These are phyloP conservation scores for Actinopyga echinites DNA, from an alignment of 53 echinoderm and acorn worm genomes.

Conservation along the genomic window DNA sequence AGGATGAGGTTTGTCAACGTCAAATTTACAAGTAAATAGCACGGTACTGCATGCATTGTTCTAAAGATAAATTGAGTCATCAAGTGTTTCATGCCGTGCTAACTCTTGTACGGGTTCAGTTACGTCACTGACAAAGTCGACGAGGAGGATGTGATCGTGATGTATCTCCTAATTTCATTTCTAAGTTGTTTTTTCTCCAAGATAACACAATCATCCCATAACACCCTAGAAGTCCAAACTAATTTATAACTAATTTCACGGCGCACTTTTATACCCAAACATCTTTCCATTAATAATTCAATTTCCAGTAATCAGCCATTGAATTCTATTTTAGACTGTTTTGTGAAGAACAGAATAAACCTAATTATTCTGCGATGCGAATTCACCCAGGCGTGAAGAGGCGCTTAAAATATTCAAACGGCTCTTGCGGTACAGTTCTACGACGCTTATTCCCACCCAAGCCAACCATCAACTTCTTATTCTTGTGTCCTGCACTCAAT, in stretches of 20 bases:
- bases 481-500: constrained; percentile 29
- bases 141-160: constrained; percentile 4
- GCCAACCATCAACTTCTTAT: constrained; percentile 28
- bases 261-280: constrained; percentile 39
- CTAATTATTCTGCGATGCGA: background rate
- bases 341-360: constrained; percentile 14
- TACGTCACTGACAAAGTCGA: constrained; percentile 26
- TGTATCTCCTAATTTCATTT: constrained; percentile 35
- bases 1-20: background rate
- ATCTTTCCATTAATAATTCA: constrained; percentile 32
- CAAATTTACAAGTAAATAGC: constrained; percentile 14
- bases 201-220: constrained; percentile 25
- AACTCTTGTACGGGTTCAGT: background rate
- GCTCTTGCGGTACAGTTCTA: constrained; percentile 12
- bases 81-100: background rate
- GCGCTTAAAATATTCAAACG: constrained; percentile 42
- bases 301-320: constrained; percentile 31
- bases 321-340: constrained; percentile 26
- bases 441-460: constrained; percentile 28
- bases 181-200: background rate
- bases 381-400: constrained; percentile 10
- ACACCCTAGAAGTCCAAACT: constrained; percentile 27
- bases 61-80: background rate
- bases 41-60: background rate
- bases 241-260: constrained; percentile 38